Base-by-base conservation (phyloP, 2,888 invertebrate genomes). In the Drosophila planitibia region DNA sequence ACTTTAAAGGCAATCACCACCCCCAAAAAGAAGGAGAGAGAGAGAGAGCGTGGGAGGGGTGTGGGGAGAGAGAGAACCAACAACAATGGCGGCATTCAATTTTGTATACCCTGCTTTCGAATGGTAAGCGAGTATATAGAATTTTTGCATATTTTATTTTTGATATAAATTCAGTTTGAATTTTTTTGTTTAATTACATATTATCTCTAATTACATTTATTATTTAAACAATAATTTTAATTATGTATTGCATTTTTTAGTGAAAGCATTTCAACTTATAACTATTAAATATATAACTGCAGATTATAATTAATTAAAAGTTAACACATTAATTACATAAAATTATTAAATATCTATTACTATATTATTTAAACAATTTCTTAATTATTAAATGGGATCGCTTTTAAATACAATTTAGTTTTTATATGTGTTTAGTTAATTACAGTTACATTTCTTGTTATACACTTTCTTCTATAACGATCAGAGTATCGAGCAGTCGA, bases 1-100 rank as follows among this genome's bases (percentile, higher is more conserved):
- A 85, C 84, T 89, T 89, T 74, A 61, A 76, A 84, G 86, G 89
- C 85, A 85, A 85, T 85, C 85, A 85, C 76, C 70, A 57, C 59
- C 49, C 39, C 35, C 22, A 44, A 60, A 53, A 57, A 10, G 32
- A 53, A 1, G 14, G 22, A 32, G 32, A n/a, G 4, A 52, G 19
- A 9, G 16, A 35, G 25, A 79, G 59, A 10, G 28, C 10, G n/a
- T 6, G n/a, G 19, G n/a, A 12, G 30, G 12, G 7, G 30, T 30
- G 30, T 14, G 52, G 1, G 30, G 30, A 39, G 16, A 22, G 22
- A 39, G 22, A 39, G 9, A 30, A 35, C 14, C n/a, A 68, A 74
- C 81, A 80, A 76, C 73, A 69, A 77, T 69, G 74, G 63, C 86
- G 76, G 76, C 82, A 84, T 85, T 89, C 84, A 86, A 86, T 85